Conservation (phyloP, 2,113 vertebrate genomes). For the Leptodactylus fuscus region DNA sequence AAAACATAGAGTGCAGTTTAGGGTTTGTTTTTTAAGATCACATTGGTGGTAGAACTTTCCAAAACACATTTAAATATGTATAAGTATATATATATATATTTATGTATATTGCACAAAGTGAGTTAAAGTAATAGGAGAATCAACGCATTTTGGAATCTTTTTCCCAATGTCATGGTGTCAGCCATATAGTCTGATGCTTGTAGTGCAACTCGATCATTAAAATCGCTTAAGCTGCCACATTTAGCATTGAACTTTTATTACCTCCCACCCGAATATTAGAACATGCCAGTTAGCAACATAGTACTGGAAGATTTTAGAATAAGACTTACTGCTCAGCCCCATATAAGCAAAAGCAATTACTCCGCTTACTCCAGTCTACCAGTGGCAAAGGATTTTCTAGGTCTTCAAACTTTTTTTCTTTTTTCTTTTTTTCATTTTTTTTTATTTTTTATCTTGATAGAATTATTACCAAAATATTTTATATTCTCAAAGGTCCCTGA, state of each 20-base stretch:
- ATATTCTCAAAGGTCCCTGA: constrained; percentile 53
- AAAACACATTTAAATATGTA: constrained; percentile 68
- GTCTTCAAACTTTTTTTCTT: neutral
- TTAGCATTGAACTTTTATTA: constrained; percentile 15
- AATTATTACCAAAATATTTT: constrained; percentile 44
- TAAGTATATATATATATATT: constrained; percentile 78
- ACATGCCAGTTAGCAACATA: constrained; percentile 45
- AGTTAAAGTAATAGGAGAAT: constrained; percentile 59
- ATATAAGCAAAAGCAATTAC: neutral
- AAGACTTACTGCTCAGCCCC: constrained; percentile 23
- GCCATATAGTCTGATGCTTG: constrained; percentile 67
- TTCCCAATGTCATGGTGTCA: constrained; percentile 63
- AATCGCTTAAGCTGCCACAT: constrained; percentile 37
- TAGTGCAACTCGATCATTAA: constrained; percentile 62
- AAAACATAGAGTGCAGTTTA: constrained; percentile 77
- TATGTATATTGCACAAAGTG: constrained; percentile 78
- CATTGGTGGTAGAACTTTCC: constrained; percentile 42
- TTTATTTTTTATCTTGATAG: neutral
- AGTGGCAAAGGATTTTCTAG: neutral
- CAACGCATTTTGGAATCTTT: constrained; percentile 46
- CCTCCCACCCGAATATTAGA: neutral
- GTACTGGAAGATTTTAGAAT: constrained; percentile 33
- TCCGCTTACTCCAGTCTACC: neutral
- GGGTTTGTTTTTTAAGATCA: constrained; percentile 62
- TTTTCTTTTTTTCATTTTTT: no score